phyloP scores from a whole-genome alignment of 2,113 vertebrate genomes.

The Lepus americanus region DNA sequence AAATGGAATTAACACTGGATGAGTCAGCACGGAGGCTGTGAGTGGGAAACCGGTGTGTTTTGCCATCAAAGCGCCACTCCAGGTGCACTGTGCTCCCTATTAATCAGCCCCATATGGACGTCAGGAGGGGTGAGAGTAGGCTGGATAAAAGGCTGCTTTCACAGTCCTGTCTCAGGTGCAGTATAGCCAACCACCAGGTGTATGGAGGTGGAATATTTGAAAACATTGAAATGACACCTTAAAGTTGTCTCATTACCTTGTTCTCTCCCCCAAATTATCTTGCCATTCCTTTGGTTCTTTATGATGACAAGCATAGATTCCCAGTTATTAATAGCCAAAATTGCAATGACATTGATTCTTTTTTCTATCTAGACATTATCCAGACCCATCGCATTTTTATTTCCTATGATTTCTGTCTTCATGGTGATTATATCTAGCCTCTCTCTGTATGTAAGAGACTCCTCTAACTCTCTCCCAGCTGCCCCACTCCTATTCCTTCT shows the following conservation, averaged over 20 bases:
- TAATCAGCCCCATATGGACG: not conserved
- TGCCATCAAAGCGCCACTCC: not conserved
- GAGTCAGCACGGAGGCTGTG: constrained; percentile 35
- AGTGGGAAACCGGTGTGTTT: constrained; percentile 35
- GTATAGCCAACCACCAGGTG: constrained; percentile 75
- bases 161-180: constrained; percentile 29
- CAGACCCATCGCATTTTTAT: not conserved
- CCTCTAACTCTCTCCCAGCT: not conserved
- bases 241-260: not conserved
- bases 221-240: constrained; percentile 11
- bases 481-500: not conserved
- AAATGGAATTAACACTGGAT: constrained; percentile 22
- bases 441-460: not conserved
- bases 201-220: constrained; percentile 60
- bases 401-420: not conserved
- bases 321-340: not conserved
- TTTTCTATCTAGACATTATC: not conserved
- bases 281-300: not conserved
- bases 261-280: not conserved
- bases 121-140: not conserved
- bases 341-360: not conserved
- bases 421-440: not conserved
- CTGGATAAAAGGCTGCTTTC: constrained; percentile 49
- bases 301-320: not conserved
- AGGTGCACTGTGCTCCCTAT: not conserved